Conservation (phyloP, 2,888 invertebrate genomes). For the Ernsta delagoae region DNA sequence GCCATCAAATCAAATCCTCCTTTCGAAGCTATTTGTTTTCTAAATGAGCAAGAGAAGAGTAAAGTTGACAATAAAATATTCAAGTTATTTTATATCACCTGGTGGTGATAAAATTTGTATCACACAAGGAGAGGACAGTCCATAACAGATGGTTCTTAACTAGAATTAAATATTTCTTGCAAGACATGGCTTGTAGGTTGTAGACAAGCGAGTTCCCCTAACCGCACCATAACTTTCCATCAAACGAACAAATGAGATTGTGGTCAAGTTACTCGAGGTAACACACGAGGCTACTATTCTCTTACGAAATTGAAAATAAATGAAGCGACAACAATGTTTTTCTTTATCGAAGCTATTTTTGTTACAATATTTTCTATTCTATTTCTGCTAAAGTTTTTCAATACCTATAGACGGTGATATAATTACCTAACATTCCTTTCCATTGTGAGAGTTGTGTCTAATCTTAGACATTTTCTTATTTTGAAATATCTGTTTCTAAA, state of each 20-base stretch:
- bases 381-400: background rate
- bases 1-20: too few relatives aligned
- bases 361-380: background rate
- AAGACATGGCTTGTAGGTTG: conserved; percentile 22
- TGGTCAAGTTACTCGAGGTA: conserved; percentile 26
- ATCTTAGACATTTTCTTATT: too few relatives aligned
- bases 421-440: too few relatives aligned
- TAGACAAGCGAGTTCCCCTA: conserved; percentile 22
- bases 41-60: too few relatives aligned
- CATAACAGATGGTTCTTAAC: background rate
- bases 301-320: conserved; percentile 28
- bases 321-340: background rate
- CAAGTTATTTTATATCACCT: background rate
- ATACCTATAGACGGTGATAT: too few relatives aligned
- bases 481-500: too few relatives aligned
- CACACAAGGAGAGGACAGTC: background rate
- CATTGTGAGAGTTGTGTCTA: too few relatives aligned
- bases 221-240: conserved; percentile 36
- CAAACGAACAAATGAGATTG: conserved; percentile 32
- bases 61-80: too few relatives aligned
- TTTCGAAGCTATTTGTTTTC: too few relatives aligned
- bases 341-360: conserved; percentile 3
- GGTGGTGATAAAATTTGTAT: background rate
- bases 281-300: conserved; percentile 23
- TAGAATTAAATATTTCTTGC: conserved; percentile 6